Percentiles rank a stretch among this genome's conserved stretches.
Evolutionary conservation across 1,140 invertebrate genomes (phyloP).

Genomic region (Pogonomyrmex barbatus): DNA sequence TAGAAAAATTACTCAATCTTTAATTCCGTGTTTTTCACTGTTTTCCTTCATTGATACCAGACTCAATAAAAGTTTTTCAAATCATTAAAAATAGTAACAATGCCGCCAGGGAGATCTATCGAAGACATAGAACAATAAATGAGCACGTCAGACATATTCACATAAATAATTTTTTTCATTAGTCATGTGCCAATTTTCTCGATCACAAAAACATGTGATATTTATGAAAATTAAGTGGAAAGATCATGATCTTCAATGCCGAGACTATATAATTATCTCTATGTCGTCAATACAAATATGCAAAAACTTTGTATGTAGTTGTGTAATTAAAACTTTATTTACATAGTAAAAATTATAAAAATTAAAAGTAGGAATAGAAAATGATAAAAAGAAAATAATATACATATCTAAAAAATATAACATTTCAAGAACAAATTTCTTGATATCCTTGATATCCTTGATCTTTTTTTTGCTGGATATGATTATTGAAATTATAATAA

Average conservation of each 20-base stretch:
- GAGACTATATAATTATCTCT: neutral
- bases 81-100: neutral
- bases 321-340: neutral
- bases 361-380: neutral
- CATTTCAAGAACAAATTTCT: neutral
- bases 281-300: neutral
- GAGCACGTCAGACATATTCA: neutral
- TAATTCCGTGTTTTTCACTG: neutral
- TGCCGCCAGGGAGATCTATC: neutral
- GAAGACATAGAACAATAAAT: neutral
- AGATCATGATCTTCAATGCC: neutral
- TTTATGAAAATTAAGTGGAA: constrained; percentile 5
- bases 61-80: neutral
- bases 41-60: neutral
- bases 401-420: neutral
- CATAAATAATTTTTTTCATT: neutral
- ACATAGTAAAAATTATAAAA: no score
- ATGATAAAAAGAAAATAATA: neutral
- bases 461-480: neutral
- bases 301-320: neutral
- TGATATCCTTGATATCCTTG: neutral
- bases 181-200: no score
- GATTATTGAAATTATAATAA: neutral
- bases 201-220: neutral
- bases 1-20: neutral